Conservation (phyloP, 2,888 invertebrate genomes). For the Amphiduros pacificus region DNA sequence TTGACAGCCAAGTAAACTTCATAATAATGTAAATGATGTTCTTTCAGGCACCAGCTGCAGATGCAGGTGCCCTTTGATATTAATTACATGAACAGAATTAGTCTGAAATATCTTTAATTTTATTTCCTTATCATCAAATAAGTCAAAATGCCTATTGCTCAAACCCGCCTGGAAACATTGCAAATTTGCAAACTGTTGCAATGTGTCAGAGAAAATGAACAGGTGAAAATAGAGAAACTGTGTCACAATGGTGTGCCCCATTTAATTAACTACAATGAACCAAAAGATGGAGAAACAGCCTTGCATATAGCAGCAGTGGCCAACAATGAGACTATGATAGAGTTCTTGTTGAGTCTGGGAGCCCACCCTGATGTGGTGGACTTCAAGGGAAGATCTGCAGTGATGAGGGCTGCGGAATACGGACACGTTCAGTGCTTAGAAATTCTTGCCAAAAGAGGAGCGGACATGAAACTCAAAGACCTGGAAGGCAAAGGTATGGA, state of each 20-base stretch:
- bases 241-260: slow-evolving; percentile 54
- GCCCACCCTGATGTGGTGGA: slow-evolving; percentile 60
- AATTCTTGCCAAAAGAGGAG: slow-evolving; percentile 47
- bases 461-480: slow-evolving; percentile 55
- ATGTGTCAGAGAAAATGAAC: slow-evolving; percentile 56
- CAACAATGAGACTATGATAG: slow-evolving; percentile 59
- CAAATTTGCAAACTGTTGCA: slow-evolving; percentile 59
- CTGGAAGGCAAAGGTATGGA: slow-evolving; percentile 55
- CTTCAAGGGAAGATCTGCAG: slow-evolving; percentile 53
- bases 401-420: slow-evolving; percentile 58
- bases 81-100: too few relatives aligned
- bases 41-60: too few relatives aligned
- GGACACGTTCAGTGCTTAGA: slow-evolving; percentile 58
- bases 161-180: slow-evolving; percentile 52
- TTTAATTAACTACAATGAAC: slow-evolving; percentile 59
- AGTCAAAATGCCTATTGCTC: slow-evolving; percentile 54
- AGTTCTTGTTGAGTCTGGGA: slow-evolving; percentile 52
- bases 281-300: slow-evolving; percentile 54
- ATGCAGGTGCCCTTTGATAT: too few relatives aligned
- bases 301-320: slow-evolving; percentile 53
- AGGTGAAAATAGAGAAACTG: slow-evolving; percentile 54
- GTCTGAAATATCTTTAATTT: too few relatives aligned
- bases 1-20: too few relatives aligned
- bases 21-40: too few relatives aligned
- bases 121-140: too few relatives aligned